A percentile compares a stretch with the other conserved stretches of the same genome.
Evolutionary conservation across 2,888 invertebrate genomes (phyloP).

Genomic region (Brenthis hecate): DNA sequence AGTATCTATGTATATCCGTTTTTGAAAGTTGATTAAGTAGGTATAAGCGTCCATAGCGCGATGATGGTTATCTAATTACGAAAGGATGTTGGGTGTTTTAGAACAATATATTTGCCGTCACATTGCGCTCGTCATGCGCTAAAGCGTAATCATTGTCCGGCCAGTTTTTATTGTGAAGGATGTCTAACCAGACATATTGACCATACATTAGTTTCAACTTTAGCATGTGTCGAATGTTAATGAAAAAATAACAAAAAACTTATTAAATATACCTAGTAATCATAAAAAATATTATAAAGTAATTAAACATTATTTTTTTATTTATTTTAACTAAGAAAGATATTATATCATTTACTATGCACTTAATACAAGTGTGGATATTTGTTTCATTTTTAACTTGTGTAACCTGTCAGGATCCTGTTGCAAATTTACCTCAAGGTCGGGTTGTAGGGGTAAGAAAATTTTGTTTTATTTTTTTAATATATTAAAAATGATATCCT

Average conservation of each 20-base stretch:
- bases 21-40: not conserved
- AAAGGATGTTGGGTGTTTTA: conserved; percentile 57
- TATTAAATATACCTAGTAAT: not conserved
- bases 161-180: conserved; percentile 66
- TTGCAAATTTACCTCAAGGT: conserved; percentile 81
- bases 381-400: conserved; percentile 39
- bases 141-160: conserved; percentile 71
- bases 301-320: not conserved
- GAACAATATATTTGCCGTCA: conserved; percentile 70
- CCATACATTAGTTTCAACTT: conserved; percentile 50
- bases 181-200: conserved; percentile 44
- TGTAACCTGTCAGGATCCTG: conserved; percentile 70
- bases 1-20: conserved; percentile 5
- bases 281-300: no score
- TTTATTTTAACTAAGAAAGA: no score
- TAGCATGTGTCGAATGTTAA: conserved; percentile 34
- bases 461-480: not conserved
- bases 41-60: not conserved
- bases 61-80: conserved; percentile 42
- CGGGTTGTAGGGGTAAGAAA: conserved; percentile 82
- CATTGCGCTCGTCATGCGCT: conserved; percentile 69
- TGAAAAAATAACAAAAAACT: not conserved
- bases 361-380: conserved; percentile 30
- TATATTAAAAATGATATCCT: not conserved
- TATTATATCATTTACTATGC: conserved; percentile 1